Percentiles rank a stretch among this genome's conserved stretches.
These are phyloP conservation scores for Coleophora flavipennella DNA, from an alignment of 2,888 invertebrate species.

Conservation along the genomic window DNA sequence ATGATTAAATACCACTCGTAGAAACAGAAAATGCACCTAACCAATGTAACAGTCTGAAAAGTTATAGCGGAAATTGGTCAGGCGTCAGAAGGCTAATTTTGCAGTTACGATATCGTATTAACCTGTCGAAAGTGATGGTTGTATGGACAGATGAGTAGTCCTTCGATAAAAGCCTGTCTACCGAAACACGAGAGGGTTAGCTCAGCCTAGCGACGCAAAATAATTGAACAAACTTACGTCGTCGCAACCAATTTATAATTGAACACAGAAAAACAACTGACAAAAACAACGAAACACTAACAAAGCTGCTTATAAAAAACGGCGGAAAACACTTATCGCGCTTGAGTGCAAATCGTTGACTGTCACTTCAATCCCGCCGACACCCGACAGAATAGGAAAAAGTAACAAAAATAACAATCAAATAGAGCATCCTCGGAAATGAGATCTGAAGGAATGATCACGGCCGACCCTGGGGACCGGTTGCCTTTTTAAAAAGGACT, in stretches of 20 bases:
- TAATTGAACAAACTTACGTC: background rate
- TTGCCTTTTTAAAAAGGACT: conserved; percentile 75
- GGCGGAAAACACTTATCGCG: conserved; percentile 67
- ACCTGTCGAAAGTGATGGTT: conserved; percentile 24
- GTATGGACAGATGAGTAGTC: conserved; percentile 19
- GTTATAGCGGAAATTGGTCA: conserved; percentile 16
- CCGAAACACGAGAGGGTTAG: too few species aligned
- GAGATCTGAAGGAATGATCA: conserved; percentile 71
- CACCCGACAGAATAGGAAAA: conserved; percentile 54
- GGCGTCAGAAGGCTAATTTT: conserved; percentile 24
- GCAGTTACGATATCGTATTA: conserved; percentile 22
- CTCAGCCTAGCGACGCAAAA: conserved; percentile 4
- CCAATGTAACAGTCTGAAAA: conserved; percentile 15
- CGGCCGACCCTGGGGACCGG: conserved; percentile 71
- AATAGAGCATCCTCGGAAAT: conserved; percentile 69
- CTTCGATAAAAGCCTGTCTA: conserved; percentile 16
- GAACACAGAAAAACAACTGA: conserved; percentile 19
- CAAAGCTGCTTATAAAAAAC: conserved; percentile 65
- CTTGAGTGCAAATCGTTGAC: conserved; percentile 67
- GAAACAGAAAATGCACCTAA: too few species aligned
- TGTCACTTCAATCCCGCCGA: conserved; percentile 66
- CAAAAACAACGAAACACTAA: conserved; percentile 46
- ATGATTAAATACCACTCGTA: too few species aligned
- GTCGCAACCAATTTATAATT: background rate
- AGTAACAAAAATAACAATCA: conserved; percentile 72